Conservation (phyloP, 2,888 invertebrate species). For the Melanostoma mellinum region DNA sequence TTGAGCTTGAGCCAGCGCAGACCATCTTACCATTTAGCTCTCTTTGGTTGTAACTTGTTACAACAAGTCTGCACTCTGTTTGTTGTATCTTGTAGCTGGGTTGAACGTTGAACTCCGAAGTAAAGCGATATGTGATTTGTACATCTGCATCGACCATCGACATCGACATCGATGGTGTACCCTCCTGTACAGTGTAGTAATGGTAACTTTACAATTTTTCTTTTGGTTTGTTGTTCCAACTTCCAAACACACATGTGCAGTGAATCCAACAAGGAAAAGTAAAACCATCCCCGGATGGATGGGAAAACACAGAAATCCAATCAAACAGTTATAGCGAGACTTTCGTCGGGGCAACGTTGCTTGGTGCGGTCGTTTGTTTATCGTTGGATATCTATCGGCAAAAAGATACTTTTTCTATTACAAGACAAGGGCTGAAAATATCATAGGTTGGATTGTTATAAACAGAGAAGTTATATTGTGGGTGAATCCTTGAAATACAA, state of each 20-base stretch:
- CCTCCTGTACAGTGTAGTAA: conserved; percentile 5
- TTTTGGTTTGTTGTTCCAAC: background rate
- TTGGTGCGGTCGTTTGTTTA: conserved; percentile 29
- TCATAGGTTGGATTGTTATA: background rate
- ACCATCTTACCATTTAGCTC: background rate
- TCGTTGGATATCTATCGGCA: background rate
- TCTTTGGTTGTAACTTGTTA: conserved; percentile 36
- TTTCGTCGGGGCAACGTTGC: conserved; percentile 62
- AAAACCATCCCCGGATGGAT: conserved; percentile 52
- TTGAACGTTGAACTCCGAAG: no score
- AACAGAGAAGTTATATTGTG: no score
- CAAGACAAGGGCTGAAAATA: conserved; percentile 22
- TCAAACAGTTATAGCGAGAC: conserved; percentile 70
- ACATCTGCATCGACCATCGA: no score
- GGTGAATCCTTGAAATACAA: no score
- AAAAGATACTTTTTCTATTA: conserved; percentile 3
- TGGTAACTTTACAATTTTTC: background rate
- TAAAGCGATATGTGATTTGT: no score
- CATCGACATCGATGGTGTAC: background rate
- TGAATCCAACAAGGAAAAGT: conserved; percentile 13
- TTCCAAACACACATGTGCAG: background rate
- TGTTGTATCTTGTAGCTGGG: no score
- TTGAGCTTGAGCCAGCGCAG: no score
- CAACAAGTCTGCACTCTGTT: conserved; percentile 21
- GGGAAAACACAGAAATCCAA: conserved; percentile 55